phyloP scores from a whole-genome alignment of 2,113 vertebrate species.

The Morone chrysops region DNA sequence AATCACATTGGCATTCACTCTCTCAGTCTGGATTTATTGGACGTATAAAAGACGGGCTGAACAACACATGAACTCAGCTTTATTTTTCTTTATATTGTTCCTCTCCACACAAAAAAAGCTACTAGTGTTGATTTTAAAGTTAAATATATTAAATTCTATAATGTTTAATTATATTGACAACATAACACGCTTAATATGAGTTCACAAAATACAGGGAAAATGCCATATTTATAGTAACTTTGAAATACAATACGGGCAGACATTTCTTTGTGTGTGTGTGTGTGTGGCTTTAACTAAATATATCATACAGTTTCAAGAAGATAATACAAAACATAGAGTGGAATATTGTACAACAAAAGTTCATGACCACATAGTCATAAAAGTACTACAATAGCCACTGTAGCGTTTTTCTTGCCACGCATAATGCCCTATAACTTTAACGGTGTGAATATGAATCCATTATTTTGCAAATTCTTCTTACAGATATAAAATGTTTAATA shows the following conservation, averaged over 20 bases:
- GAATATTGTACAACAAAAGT: constrained; percentile 16
- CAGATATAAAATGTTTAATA: background rate
- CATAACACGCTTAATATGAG: constrained; percentile 6
- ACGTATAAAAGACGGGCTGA: background rate
- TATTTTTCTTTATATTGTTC: constrained; percentile 36
- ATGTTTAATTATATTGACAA: constrained; percentile 78
- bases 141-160: constrained; percentile 89
- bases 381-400: background rate
- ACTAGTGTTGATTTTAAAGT: constrained; percentile 43
- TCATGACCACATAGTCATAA: background rate
- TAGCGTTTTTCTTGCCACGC: background rate
- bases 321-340: constrained; percentile 31
- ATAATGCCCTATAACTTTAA: constrained; percentile 11
- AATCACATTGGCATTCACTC: background rate
- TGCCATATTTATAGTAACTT: constrained; percentile 4
- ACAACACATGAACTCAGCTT: constrained; percentile 22
- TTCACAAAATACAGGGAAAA: constrained; percentile 43
- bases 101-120: constrained; percentile 61
- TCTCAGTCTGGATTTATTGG: background rate
- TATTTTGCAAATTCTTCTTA: constrained; percentile 1
- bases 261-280: background rate
- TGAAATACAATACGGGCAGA: constrained; percentile 23
- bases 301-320: constrained; percentile 35
- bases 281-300: constrained; percentile 4
- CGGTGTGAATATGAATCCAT: background rate